phyloP scores from a whole-genome alignment of 2,797 vertebrate species.

The Galago senegalensis region DNA sequence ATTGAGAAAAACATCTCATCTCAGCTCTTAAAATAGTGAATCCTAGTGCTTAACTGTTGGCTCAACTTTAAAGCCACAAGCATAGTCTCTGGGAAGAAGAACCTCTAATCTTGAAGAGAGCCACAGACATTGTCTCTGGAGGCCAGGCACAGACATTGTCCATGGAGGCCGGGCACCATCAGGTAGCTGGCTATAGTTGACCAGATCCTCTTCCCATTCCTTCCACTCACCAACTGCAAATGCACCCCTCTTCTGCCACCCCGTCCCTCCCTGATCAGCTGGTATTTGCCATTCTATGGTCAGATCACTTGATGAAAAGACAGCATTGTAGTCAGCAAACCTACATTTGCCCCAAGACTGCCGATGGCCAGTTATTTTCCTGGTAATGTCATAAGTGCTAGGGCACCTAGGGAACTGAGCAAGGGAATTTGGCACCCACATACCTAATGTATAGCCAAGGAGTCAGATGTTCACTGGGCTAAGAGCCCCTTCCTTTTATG shows the following conservation, averaged over 20 bases:
- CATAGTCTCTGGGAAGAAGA: too few species aligned
- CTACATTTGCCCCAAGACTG: not conserved
- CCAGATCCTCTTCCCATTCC: fast-evolving
- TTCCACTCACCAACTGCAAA: not conserved
- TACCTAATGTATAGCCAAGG: not conserved
- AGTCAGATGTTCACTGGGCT: not conserved
- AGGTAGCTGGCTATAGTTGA: too few species aligned
- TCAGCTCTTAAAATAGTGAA: not conserved
- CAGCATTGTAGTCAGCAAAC: fast-evolving
- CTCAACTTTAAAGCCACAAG: not conserved
- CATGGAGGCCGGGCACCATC: fast-evolving
- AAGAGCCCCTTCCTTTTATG: not conserved
- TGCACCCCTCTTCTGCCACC: fast-evolving
- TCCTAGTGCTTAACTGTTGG: not conserved
- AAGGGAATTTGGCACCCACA: not conserved
- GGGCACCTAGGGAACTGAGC: not conserved
- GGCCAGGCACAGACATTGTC: not conserved
- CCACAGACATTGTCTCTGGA: not conserved
- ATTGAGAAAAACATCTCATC: not conserved
- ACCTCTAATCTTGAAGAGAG: not conserved
- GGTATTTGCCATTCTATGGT: not conserved
- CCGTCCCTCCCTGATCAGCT: not conserved
- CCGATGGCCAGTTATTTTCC: not conserved
- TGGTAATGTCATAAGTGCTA: not conserved
- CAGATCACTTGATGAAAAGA: not conserved